Evolutionary conservation across 37 sponge, comb jelly and placozoan genomes (phyloP).

Genomic region (Beroe forskalii): DNA sequence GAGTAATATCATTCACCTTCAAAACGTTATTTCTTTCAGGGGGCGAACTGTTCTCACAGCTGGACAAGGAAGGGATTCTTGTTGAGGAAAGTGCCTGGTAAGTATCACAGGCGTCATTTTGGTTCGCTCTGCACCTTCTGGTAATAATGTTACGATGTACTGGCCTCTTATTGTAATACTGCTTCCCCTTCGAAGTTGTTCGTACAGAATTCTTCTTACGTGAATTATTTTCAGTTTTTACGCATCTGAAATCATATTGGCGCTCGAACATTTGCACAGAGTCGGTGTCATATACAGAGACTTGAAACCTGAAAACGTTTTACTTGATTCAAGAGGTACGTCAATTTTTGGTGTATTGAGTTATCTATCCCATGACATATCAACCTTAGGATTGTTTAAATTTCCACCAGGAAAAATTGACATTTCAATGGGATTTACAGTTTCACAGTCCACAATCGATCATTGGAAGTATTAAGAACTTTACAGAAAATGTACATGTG

Average conservation of each 20-base stretch:
- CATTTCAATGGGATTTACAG: no score
- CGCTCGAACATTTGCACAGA: conserved; percentile 90
- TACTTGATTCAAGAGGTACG: conserved; percentile 77
- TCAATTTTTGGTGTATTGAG: no score
- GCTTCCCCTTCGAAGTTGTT: neutral
- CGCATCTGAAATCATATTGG: conserved; percentile 88
- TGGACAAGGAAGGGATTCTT: conserved; percentile 97
- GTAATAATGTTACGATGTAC: neutral
- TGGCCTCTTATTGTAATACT: neutral
- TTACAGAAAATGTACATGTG: no score
- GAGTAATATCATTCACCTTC: no score
- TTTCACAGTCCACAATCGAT: no score
- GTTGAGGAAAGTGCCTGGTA: conserved; percentile 89
- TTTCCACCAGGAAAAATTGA: no score
- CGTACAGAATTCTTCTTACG: no score
- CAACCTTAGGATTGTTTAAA: no score
- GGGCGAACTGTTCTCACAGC: conserved; percentile 93
- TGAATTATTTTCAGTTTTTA: conserved; percentile 83
- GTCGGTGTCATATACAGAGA: conserved; percentile 96
- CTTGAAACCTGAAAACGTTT: conserved; percentile 97
- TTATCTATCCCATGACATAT: no score
- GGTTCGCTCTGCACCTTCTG: no score
- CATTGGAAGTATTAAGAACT: no score
- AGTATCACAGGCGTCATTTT: neutral
- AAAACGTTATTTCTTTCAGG: no score